Evolutionary conservation across 2,888 invertebrate genomes (phyloP).

Genomic region (Drymonia ruficornis): DNA sequence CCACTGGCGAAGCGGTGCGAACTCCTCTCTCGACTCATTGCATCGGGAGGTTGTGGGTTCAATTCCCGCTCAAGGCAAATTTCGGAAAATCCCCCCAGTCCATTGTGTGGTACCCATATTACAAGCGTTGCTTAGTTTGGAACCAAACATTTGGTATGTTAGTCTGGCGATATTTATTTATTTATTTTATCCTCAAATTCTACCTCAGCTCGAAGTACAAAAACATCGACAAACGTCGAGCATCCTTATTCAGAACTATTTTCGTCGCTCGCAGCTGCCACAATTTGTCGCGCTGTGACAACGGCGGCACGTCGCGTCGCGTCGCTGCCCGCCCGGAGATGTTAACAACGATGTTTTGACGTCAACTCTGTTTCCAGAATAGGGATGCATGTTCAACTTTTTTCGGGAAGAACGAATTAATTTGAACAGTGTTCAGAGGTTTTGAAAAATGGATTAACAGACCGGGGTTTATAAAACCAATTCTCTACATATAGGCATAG

Average conservation of each 20-base stretch:
- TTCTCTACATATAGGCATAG: too few relatives aligned
- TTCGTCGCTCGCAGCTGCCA: conserved; percentile 75
- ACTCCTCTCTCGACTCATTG: too few relatives aligned
- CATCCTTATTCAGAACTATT: conserved; percentile 62
- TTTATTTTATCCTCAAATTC: background rate
- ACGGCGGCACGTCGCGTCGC: conserved; percentile 53
- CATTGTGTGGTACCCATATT: too few relatives aligned
- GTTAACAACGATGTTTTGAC: conserved; percentile 83
- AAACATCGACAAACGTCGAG: conserved; percentile 6
- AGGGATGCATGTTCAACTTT: conserved; percentile 29
- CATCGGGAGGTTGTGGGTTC: too few relatives aligned
- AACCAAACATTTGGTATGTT: too few relatives aligned
- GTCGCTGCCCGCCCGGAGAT: conserved; percentile 52
- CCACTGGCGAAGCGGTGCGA: too few relatives aligned
- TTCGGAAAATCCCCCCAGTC: too few relatives aligned
- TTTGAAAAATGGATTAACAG: background rate
- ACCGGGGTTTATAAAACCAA: too few relatives aligned
- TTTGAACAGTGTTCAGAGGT: background rate
- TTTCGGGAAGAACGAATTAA: background rate
- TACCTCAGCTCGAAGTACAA: background rate
- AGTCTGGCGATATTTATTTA: too few relatives aligned
- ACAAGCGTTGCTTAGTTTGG: too few relatives aligned
- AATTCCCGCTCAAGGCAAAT: too few relatives aligned
- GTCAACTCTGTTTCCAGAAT: conserved; percentile 66
- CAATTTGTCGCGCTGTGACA: conserved; percentile 66